These are phyloP conservation scores for Pogonomyrmex barbatus DNA, from an alignment of 1,140 invertebrate genomes.

Conservation along the genomic window DNA sequence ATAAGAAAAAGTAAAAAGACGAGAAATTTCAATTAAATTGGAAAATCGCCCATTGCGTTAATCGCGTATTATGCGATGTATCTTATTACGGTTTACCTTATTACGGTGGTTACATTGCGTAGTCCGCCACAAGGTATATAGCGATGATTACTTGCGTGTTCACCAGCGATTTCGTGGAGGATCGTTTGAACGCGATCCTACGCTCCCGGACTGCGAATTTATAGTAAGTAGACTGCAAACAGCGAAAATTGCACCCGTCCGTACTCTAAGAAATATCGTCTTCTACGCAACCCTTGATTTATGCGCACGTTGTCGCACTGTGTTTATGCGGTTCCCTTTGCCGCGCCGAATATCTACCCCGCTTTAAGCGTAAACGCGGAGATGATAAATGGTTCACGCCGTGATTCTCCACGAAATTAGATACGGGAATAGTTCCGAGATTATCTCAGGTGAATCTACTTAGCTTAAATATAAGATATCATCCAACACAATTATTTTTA, in stretches of 20 bases:
- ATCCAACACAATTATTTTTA: slow-evolving; percentile 4
- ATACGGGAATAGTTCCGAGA: slow-evolving; percentile 30
- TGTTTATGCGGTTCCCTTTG: slow-evolving; percentile 61
- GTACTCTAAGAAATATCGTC: slow-evolving; percentile 56
- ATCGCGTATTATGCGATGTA: slow-evolving; percentile 16
- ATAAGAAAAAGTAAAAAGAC: neutral
- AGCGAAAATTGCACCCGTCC: slow-evolving; percentile 61
- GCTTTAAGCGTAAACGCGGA: slow-evolving; percentile 59
- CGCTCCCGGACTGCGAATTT: slow-evolving; percentile 51
- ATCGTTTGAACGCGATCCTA: slow-evolving; percentile 64
- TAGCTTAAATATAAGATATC: slow-evolving; percentile 15
- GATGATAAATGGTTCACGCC: slow-evolving; percentile 57
- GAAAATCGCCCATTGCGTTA: neutral
- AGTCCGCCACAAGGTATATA: slow-evolving; percentile 29
- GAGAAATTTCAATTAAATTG: neutral
- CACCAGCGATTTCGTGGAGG: slow-evolving; percentile 50
- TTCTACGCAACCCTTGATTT: slow-evolving; percentile 60
- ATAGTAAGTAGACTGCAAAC: slow-evolving; percentile 61
- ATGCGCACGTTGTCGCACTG: slow-evolving; percentile 55
- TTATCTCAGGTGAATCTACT: slow-evolving; percentile 51
- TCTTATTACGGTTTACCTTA: slow-evolving; percentile 56
- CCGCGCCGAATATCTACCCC: slow-evolving; percentile 52
- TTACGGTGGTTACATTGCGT: slow-evolving; percentile 39
- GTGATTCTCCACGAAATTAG: slow-evolving; percentile 60
- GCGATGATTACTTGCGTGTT: slow-evolving; percentile 67